A percentile compares a stretch with the other conserved stretches of the same genome.
Evolutionary conservation across 2,888 invertebrate genomes (phyloP).

Genomic region (Tuta absoluta): DNA sequence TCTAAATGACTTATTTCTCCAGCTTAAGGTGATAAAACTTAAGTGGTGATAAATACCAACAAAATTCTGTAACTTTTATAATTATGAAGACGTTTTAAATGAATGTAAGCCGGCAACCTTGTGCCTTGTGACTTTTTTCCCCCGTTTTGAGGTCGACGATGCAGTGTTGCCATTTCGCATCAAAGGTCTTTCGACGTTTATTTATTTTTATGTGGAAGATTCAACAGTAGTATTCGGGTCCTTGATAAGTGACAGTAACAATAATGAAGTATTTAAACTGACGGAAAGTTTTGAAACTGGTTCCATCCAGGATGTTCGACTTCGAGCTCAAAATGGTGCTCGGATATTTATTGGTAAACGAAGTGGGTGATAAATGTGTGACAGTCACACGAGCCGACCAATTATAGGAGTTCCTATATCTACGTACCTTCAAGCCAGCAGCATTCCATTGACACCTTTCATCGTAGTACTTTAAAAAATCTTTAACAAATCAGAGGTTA

Average conservation of each 20-base stretch:
- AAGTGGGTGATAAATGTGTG: conserved; percentile 4
- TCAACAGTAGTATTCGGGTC: conserved; percentile 14
- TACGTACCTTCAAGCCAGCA: neutral
- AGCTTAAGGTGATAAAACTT: conserved; percentile 17
- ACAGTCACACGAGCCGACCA: neutral
- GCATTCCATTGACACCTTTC: too few relatives aligned
- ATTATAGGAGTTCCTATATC: neutral
- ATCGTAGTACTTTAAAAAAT: too few relatives aligned
- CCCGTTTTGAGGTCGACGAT: conserved; percentile 59
- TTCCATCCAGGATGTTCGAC: conserved; percentile 23
- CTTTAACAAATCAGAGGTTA: too few relatives aligned
- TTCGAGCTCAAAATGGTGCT: neutral
- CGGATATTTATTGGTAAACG: conserved; percentile 10
- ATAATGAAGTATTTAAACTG: conserved; percentile 22
- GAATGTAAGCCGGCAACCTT: conserved; percentile 54
- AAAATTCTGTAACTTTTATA: conserved; percentile 41
- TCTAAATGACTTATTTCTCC: conserved; percentile 9
- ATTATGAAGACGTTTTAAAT: conserved; percentile 20
- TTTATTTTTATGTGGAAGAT: conserved; percentile 39
- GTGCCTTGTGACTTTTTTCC: conserved; percentile 52
- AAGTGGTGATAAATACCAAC: conserved; percentile 20
- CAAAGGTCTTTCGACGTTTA: conserved; percentile 49
- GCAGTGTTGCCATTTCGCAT: conserved; percentile 58
- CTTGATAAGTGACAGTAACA: conserved; percentile 30
- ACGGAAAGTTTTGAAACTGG: conserved; percentile 22